These are phyloP conservation scores for Parauchenoglanis punctatus DNA, from an alignment of 2,797 vertebrate species.

Conservation along the genomic window DNA sequence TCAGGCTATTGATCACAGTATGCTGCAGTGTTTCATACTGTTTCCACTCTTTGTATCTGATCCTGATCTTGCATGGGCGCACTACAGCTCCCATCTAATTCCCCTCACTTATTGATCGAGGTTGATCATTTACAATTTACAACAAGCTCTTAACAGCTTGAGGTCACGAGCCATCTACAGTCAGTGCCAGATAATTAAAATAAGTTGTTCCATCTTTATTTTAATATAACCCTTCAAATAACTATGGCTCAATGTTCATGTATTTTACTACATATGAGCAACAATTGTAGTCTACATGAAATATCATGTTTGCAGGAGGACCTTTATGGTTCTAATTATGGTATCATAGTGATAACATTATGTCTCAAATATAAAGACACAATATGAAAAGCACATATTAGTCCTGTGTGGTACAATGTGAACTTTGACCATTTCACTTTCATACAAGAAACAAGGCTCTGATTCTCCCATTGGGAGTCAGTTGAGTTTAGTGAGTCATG, in stretches of 20 bases:
- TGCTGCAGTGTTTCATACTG: conserved; percentile 50
- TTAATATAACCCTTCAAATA: neutral
- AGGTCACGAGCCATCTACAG: conserved; percentile 38
- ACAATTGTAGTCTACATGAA: neutral
- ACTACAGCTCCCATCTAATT: conserved; percentile 51
- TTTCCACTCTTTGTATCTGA: conserved; percentile 46
- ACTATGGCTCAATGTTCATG: neutral
- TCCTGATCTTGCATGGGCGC: conserved; percentile 34
- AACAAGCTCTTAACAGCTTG: conserved; percentile 53
- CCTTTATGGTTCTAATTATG: neutral
- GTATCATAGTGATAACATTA: neutral
- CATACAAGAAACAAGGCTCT: conserved; percentile 36
- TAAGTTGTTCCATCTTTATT: conserved; percentile 23
- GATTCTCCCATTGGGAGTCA: conserved; percentile 38
- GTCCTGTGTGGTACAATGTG: neutral
- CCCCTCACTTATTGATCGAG: conserved; percentile 52
- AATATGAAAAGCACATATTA: neutral
- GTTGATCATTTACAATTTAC: conserved; percentile 54
- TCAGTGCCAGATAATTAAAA: conserved; percentile 32
- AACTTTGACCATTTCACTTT: conserved; percentile 44
- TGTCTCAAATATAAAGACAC: conserved; percentile 4
- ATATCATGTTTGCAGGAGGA: neutral
- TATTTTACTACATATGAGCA: neutral
- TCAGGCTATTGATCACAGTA: conserved; percentile 46
- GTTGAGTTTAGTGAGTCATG: conserved; percentile 47